phyloP scores from a whole-genome alignment of 2,113 vertebrate genomes.

The Psammodynastes pulverulentus region DNA sequence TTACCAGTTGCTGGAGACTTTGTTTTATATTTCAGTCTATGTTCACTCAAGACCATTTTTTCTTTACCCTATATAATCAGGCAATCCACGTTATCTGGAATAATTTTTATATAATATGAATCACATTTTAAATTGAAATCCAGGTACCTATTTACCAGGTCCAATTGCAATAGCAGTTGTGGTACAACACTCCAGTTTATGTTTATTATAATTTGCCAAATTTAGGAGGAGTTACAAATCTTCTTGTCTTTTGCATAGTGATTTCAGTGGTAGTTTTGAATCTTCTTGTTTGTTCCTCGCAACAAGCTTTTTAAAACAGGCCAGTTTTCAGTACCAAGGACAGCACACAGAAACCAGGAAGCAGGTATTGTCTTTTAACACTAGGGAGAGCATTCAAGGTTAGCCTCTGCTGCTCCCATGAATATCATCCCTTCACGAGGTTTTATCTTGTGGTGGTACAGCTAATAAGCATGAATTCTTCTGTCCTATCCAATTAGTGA shows the following conservation, averaged over 20 bases:
- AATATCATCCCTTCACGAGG: neutral
- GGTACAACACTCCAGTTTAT: neutral
- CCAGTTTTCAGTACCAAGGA: slow-evolving; percentile 10
- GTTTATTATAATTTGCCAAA: neutral
- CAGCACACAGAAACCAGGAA: neutral
- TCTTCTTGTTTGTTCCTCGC: no score
- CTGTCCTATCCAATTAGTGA: neutral
- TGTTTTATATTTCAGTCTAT: neutral
- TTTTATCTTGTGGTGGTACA: neutral
- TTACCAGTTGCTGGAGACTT: neutral
- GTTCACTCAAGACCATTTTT: neutral
- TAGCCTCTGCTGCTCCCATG: neutral
- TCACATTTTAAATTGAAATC: neutral
- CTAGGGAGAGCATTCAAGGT: neutral
- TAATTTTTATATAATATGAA: neutral
- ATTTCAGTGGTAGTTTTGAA: neutral
- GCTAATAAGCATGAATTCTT: neutral
- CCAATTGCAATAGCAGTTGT: neutral
- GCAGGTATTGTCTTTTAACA: neutral
- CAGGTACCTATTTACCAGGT: neutral
- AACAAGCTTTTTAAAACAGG: neutral
- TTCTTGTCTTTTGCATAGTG: neutral
- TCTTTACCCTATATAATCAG: neutral
- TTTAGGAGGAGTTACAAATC: neutral
- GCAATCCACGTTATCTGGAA: neutral